These are phyloP conservation scores for Calameuta pallipes DNA, from an alignment of 2,888 invertebrate genomes.

Conservation along the genomic window DNA sequence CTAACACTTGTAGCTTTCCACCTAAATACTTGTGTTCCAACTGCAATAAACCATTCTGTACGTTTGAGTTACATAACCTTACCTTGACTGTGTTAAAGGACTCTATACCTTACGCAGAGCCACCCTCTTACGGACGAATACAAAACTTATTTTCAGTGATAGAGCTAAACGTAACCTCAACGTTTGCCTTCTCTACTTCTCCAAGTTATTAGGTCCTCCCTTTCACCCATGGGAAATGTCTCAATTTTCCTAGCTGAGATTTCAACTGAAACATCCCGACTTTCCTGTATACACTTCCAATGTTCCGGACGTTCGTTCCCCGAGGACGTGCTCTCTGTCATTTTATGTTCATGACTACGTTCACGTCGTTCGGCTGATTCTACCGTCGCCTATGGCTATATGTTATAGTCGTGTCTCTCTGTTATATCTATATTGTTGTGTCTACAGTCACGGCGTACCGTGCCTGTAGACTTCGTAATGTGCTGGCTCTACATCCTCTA, in stretches of 20 bases:
- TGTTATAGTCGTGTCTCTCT: too few species aligned
- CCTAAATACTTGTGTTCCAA: neutral
- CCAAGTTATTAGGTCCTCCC: neutral
- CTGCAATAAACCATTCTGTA: neutral
- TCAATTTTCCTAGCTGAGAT: neutral
- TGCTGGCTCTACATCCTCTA: neutral
- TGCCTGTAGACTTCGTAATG: neutral
- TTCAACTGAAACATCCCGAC: neutral
- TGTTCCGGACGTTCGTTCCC: neutral
- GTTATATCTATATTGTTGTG: neutral
- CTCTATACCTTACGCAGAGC: neutral
- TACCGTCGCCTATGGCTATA: neutral
- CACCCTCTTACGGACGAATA: too few species aligned
- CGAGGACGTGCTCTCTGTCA: neutral
- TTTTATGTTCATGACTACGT: neutral
- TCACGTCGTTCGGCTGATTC: neutral
- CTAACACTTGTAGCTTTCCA: constrained; percentile 3
- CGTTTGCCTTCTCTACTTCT: neutral
- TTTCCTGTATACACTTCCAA: neutral
- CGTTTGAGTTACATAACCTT: neutral
- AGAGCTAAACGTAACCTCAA: neutral
- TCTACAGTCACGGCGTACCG: neutral
- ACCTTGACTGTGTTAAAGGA: neutral
- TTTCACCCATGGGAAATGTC: neutral
- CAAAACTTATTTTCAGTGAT: neutral